A percentile compares a stretch with the other conserved stretches of the same genome.
Conservation (phyloP, 1,140 invertebrate species). For the Drosophila pachea region DNA sequence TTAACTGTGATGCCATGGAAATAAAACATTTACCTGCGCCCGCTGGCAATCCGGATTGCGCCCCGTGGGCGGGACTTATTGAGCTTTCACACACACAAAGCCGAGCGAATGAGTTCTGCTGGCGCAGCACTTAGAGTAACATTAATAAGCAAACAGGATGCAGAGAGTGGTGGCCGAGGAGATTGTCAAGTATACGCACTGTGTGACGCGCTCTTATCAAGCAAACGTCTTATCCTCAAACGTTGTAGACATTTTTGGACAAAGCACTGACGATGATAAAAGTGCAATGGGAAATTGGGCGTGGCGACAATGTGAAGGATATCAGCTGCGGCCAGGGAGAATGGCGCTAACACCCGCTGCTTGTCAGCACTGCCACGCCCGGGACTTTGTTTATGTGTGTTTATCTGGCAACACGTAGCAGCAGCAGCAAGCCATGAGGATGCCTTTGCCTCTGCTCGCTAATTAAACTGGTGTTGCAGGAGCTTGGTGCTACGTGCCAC, state of each 20-base stretch:
- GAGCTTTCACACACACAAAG: slow-evolving; percentile 33
- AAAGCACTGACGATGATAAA: slow-evolving; percentile 43
- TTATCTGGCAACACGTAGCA: slow-evolving; percentile 64
- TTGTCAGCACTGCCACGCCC: slow-evolving; percentile 23
- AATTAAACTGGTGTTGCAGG: slow-evolving; percentile 59
- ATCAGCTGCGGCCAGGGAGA: neutral
- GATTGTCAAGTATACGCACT: slow-evolving; percentile 52
- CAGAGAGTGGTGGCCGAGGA: slow-evolving; percentile 10
- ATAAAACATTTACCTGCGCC: neutral
- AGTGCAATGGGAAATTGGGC: slow-evolving; percentile 45
- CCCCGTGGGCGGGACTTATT: slow-evolving; percentile 42
- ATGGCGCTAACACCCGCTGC: slow-evolving; percentile 33
- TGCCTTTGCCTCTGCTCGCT: slow-evolving; percentile 51
- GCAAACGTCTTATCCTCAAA: slow-evolving; percentile 68
- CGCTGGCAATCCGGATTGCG: neutral
- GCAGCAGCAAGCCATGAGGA: slow-evolving; percentile 11
- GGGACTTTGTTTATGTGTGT: slow-evolving; percentile 8
- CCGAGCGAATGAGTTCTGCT: neutral
- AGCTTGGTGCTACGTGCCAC: slow-evolving; percentile 41
- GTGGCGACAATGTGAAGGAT: slow-evolving; percentile 14
- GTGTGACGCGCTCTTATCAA: slow-evolving; percentile 58
- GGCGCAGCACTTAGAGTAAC: slow-evolving; percentile 17
- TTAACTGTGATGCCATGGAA: neutral
- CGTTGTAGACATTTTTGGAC: slow-evolving; percentile 63
- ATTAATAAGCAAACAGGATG: slow-evolving; percentile 42